Evolutionary conservation across 2,888 invertebrate genomes (phyloP).

Genomic region (Clusia tigrina): DNA sequence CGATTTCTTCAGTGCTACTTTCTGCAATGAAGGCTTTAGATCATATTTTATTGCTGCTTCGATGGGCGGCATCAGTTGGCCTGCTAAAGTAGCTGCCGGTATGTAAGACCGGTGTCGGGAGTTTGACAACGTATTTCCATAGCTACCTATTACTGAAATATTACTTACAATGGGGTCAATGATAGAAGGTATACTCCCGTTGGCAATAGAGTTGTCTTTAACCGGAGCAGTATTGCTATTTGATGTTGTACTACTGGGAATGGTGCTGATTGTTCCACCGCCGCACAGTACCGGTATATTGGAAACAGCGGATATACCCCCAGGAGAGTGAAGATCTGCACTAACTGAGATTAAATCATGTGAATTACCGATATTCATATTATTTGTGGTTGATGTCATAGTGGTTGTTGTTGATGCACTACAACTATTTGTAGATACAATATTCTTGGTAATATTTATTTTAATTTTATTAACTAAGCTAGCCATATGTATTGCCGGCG

Average conservation of each 20-base stretch:
- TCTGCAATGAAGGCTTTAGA: slow-evolving; percentile 73
- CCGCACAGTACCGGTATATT: slow-evolving; percentile 63
- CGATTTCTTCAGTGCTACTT: slow-evolving; percentile 73
- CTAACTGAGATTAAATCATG: slow-evolving; percentile 41
- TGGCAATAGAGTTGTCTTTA: neutral
- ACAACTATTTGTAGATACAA: slow-evolving; percentile 65
- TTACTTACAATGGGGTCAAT: slow-evolving; percentile 47
- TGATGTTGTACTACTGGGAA: slow-evolving; percentile 31
- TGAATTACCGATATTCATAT: slow-evolving; percentile 36
- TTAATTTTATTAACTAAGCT: slow-evolving; percentile 72
- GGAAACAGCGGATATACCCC: slow-evolving; percentile 54
- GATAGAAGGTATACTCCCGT: too few species aligned
- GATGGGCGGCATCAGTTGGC: slow-evolving; percentile 39
- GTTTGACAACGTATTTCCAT: slow-evolving; percentile 37
- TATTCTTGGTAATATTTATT: slow-evolving; percentile 81
- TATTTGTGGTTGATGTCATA: slow-evolving; percentile 23
- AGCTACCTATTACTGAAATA: slow-evolving; percentile 60
- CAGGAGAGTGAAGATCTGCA: slow-evolving; percentile 23
- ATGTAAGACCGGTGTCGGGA: slow-evolving; percentile 23
- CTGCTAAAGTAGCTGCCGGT: slow-evolving; percentile 28
- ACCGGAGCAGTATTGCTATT: too few species aligned
- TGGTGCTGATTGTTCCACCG: slow-evolving; percentile 47
- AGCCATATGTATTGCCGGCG: slow-evolving; percentile 60
- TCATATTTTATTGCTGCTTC: slow-evolving; percentile 58
- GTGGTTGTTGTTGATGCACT: slow-evolving; percentile 38